A percentile compares a stretch with the other conserved stretches of the same genome.
Evolutionary conservation across 2,888 invertebrate species (phyloP).

Genomic region (Amblyjoppa proteus): DNA sequence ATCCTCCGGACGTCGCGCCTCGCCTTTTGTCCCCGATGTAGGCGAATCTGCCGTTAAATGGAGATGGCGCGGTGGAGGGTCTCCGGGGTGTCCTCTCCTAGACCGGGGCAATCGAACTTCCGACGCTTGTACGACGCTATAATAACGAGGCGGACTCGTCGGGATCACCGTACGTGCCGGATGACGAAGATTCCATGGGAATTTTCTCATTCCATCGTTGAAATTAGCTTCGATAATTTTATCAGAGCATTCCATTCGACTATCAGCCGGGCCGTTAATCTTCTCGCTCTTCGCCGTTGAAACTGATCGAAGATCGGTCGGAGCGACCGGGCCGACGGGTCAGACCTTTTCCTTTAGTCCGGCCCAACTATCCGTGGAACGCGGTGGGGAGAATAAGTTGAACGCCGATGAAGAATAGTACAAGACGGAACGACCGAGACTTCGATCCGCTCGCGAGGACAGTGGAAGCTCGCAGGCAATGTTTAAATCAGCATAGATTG

Average conservation of each 20-base stretch:
- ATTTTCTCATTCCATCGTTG: slow-evolving; percentile 17
- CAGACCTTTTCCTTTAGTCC: not conserved
- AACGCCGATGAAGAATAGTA: slow-evolving; percentile 26
- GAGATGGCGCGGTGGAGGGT: not conserved
- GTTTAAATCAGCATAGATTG: slow-evolving; percentile 69
- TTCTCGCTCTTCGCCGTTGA: not conserved
- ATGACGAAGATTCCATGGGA: not conserved
- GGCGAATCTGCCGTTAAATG: not conserved
- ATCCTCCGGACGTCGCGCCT: not conserved
- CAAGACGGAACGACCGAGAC: slow-evolving; percentile 9
- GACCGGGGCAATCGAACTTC: slow-evolving; percentile 33
- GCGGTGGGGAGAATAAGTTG: slow-evolving; percentile 21
- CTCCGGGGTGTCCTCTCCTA: not conserved
- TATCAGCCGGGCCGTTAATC: not conserved
- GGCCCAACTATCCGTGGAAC: slow-evolving; percentile 22
- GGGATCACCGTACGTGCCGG: not conserved
- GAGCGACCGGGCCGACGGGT: not conserved
- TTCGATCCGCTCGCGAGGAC: not conserved
- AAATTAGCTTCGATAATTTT: slow-evolving; percentile 44
- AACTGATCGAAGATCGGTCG: slow-evolving; percentile 29
- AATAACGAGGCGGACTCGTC: slow-evolving; percentile 17
- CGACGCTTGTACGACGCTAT: not conserved
- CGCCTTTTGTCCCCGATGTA: not conserved
- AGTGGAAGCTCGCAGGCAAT: slow-evolving; percentile 49
- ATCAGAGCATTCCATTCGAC: slow-evolving; percentile 24